Evolutionary conservation across 2,888 invertebrate genomes (phyloP), one percentile per base, ranked within the genome.

Genomic region (Seira musarum): DNA sequence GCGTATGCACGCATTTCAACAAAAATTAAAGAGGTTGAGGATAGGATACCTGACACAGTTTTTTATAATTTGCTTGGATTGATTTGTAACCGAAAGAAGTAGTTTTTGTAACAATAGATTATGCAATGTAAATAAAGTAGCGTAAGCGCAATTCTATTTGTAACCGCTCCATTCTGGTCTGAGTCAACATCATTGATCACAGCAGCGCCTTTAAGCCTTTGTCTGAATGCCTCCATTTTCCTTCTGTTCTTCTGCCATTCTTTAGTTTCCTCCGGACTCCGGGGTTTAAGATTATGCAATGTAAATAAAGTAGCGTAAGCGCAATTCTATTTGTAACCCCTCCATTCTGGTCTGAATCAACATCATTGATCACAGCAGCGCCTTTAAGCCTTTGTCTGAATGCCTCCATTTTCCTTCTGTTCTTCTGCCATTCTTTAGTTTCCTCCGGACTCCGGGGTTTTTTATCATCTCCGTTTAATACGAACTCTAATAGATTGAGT

Each of bases 261-360:
- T n/a, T 22, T 30, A 1, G n/a, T 40, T 21, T 77, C 77, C 17
- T 61, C 64, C n/a, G 46, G 13, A 8, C 70, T 40, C 64, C 69
- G 22, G 1, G 69, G 69, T 25, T 63, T 69, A 0, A 25, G 10
- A 49, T 77, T 70, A 10, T 77, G n/a, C n/a, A n/a, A n/a, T n/a
- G n/a, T n/a, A n/a, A n/a, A n/a, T n/a, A n/a, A n/a, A n/a, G n/a
- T n/a, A n/a, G n/a, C n/a, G n/a, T n/a, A n/a, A n/a, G n/a, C n/a
- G n/a, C n/a, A n/a, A n/a, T n/a, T n/a, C n/a, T n/a, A n/a, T n/a
- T n/a, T n/a, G n/a, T n/a, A n/a, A n/a, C n/a, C n/a, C n/a, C n/a
- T n/a, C n/a, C n/a, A n/a, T n/a, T n/a, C n/a, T n/a, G n/a, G n/a
- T 97, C 61, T 96, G 96, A 91, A 95, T 97, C 89, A 96, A 97